Base-by-base conservation (phyloP, 2,888 invertebrate genomes). In the Byasa hedistus region DNA sequence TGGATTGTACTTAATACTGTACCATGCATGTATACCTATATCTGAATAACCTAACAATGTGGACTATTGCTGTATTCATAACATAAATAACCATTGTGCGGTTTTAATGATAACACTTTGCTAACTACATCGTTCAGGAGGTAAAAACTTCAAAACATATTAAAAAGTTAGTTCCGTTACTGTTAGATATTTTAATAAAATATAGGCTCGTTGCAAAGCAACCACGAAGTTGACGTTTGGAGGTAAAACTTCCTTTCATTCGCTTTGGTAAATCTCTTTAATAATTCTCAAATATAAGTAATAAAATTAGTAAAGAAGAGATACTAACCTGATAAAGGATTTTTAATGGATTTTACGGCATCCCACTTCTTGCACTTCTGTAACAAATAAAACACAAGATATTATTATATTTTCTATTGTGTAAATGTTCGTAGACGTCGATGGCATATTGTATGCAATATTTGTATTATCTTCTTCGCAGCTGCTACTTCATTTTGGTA, bases 311-410 rank as follows among this genome's bases (percentile, higher is more conserved):
- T 48, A 48, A 48, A 4, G 48, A 48, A n/a, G 7, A 1, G 48
- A 69, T 72, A 70, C 68, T 83, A 73, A 88, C 91, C 86, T 85
- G 81, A 78, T 77, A 76, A 76, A 72, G 79, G 79, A 79, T 79
- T 79, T 83, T 81, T 82, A 78, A 81, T 79, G 76, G 27, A 15
- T 48, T 23, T 72, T 77, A 77, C 78, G 80, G 79, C 89, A 89
- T 90, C 82, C 84, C 88, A 83, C 79, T 79, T 79, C 80, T 79
- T 89, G 91, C 91, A 90, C 91, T 82, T 79, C 91, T 90, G 87
- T 65, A 89, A 89, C 83, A 88, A 87, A 73, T 70, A 74, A 74
- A 75, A 66, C 57, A 73, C 57, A 71, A 44, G 44, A 4, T 32
- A 39, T 39, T 15, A 39, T n/a, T n/a, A n/a, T n/a, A n/a, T 3